These are phyloP conservation scores for Drosophila paucipuncta DNA, from an alignment of 2,888 invertebrate genomes.

Conservation along the genomic window DNA sequence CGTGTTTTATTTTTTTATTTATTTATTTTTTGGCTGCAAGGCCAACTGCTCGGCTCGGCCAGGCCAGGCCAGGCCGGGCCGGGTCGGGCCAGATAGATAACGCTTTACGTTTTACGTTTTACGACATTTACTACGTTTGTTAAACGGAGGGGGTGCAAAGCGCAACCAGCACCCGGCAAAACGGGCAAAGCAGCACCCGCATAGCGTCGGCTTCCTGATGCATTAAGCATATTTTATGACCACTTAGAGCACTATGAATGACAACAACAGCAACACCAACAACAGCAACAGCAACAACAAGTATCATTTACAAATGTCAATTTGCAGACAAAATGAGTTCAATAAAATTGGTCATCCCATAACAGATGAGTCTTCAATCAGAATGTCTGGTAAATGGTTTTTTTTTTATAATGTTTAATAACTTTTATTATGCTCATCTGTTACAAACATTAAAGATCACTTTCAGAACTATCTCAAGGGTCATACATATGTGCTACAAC, in stretches of 20 bases:
- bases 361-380: neutral
- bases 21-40: slow-evolving; percentile 33
- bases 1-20: slow-evolving; percentile 11
- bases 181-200: slow-evolving; percentile 54
- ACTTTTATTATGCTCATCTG: neutral
- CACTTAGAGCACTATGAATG: slow-evolving; percentile 63
- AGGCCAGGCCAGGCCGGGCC: slow-evolving; percentile 12
- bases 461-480: neutral
- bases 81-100: slow-evolving; percentile 43
- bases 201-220: slow-evolving; percentile 75
- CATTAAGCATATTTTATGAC: slow-evolving; percentile 80
- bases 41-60: slow-evolving; percentile 24
- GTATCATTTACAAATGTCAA: slow-evolving; percentile 28
- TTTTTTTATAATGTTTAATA: neutral
- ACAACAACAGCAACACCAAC: slow-evolving; percentile 16
- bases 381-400: neutral
- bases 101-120: slow-evolving; percentile 45
- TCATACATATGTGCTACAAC: neutral
- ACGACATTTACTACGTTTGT: slow-evolving; percentile 53
- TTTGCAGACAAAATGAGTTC: slow-evolving; percentile 23
- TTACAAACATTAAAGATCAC: neutral
- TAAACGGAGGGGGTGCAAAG: slow-evolving; percentile 21
- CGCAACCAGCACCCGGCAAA: slow-evolving; percentile 29
- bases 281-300: slow-evolving; percentile 21
- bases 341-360: slow-evolving; percentile 38